Evolutionary conservation across 2,888 invertebrate genomes (phyloP).

Genomic region (Patella ulyssiponensis): DNA sequence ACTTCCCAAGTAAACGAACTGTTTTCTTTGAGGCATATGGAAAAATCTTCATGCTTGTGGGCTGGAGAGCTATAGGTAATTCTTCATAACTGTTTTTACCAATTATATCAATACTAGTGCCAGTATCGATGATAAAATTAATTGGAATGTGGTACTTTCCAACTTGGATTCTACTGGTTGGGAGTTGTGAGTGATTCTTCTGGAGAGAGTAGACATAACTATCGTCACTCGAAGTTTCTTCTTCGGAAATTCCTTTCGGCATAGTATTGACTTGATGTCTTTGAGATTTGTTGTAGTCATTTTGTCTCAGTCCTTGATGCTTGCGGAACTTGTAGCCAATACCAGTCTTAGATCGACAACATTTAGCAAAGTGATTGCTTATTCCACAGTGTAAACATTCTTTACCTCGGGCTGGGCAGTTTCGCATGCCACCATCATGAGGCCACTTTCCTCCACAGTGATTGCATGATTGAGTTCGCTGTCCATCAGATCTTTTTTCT

Average conservation of each 20-base stretch:
- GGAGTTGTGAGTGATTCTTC: neutral
- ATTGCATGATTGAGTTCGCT: neutral
- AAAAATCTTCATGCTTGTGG: neutral
- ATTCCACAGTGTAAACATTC: slow-evolving; percentile 14
- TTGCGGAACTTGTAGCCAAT: neutral
- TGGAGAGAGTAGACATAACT: slow-evolving; percentile 1
- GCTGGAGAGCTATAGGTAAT: neutral
- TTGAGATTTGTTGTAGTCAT: neutral
- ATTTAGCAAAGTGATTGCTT: slow-evolving; percentile 15
- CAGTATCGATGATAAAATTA: slow-evolving; percentile 13
- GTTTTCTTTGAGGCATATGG: slow-evolving; percentile 16
- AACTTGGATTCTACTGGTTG: neutral
- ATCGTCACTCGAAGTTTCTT: neutral
- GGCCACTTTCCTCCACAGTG: slow-evolving; percentile 13
- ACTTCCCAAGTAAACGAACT: slow-evolving; percentile 3
- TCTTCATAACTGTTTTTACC: slow-evolving; percentile 15
- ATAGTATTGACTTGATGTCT: neutral
- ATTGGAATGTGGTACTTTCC: neutral
- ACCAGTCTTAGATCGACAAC: slow-evolving; percentile 20
- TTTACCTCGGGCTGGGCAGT: slow-evolving; percentile 17
- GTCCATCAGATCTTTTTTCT: neutral
- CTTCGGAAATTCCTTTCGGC: neutral
- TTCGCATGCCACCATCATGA: slow-evolving; percentile 5
- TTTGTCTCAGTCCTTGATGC: neutral
- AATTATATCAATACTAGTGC: slow-evolving; percentile 19